phyloP scores from a whole-genome alignment of 2,113 vertebrate genomes.

The Halcyon malimbica region DNA sequence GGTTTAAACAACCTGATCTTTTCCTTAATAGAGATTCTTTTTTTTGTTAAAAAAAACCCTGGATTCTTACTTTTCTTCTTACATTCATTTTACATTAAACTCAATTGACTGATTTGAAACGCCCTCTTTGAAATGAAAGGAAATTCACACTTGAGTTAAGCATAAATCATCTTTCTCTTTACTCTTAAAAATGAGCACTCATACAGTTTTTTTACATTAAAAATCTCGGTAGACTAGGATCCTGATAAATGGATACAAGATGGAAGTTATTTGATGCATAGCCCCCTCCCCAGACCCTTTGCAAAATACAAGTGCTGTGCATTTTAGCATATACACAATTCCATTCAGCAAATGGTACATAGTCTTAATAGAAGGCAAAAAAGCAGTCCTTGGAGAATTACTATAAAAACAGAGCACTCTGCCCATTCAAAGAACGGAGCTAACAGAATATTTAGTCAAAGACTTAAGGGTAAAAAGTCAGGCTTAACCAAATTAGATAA shows the following conservation, averaged over 20 bases:
- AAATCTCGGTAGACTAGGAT: not conserved
- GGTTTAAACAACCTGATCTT: not conserved
- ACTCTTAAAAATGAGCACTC: not conserved
- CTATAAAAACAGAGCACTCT: not conserved
- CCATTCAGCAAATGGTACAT: not conserved
- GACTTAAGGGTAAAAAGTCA: not conserved
- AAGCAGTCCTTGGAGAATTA: not conserved
- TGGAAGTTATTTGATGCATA: not conserved
- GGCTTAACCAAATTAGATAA: not conserved
- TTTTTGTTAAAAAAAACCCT: not conserved
- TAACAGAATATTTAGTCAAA: not conserved
- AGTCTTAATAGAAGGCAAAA: not conserved
- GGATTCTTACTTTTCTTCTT: not conserved
- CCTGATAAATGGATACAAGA: not conserved
- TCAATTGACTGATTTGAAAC: not conserved
- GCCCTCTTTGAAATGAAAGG: not conserved
- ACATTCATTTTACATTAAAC: not conserved
- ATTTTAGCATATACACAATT: not conserved
- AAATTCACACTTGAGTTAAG: not conserved
- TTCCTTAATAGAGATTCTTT: not conserved
- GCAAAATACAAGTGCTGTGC: accelerated
- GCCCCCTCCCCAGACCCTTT: accelerated
- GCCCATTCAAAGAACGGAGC: not conserved
- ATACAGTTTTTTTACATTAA: not conserved
- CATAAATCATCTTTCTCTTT: not conserved